Evolutionary conservation across 2,888 invertebrate species (phyloP).

Genomic region (Drosophila histrio): DNA sequence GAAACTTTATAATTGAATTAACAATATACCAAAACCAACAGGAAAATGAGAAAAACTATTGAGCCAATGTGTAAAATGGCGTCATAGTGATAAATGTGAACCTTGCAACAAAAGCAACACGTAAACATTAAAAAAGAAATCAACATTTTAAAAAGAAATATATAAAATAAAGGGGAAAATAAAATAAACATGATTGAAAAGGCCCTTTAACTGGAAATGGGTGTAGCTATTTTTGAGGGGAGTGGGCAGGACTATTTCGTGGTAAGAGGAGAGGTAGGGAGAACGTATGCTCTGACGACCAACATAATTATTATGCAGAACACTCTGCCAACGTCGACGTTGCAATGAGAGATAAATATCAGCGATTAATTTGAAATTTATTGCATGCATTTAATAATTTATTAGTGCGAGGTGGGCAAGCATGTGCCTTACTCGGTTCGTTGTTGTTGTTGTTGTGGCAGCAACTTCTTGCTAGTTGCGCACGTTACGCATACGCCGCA

Average conservation of each 20-base stretch:
- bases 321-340: constrained; percentile 28
- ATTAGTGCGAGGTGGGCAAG: constrained; percentile 65
- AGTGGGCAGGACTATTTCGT: not conserved
- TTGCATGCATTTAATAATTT: constrained; percentile 81
- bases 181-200: not conserved
- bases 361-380: constrained; percentile 82
- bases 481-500: constrained; percentile 68
- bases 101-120: constrained; percentile 7
- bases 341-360: constrained; percentile 80
- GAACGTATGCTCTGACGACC: constrained; percentile 25
- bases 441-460: constrained; percentile 17
- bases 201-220: not conserved
- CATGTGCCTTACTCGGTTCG: constrained; percentile 35
- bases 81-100: constrained; percentile 15
- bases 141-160: constrained; percentile 33
- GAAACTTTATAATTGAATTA: constrained; percentile 61
- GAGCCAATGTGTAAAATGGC: constrained; percentile 33
- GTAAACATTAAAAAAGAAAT: constrained; percentile 44
- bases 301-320: constrained; percentile 63
- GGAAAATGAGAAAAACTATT: constrained; percentile 17
- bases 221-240: not conserved
- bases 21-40: constrained; percentile 41
- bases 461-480: constrained; percentile 40
- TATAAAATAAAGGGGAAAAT: not conserved
- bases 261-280: not conserved